Evolutionary conservation across 1,140 invertebrate genomes (phyloP), one percentile per base, ranked within the genome.

Genomic region (Lethrus apterus): DNA sequence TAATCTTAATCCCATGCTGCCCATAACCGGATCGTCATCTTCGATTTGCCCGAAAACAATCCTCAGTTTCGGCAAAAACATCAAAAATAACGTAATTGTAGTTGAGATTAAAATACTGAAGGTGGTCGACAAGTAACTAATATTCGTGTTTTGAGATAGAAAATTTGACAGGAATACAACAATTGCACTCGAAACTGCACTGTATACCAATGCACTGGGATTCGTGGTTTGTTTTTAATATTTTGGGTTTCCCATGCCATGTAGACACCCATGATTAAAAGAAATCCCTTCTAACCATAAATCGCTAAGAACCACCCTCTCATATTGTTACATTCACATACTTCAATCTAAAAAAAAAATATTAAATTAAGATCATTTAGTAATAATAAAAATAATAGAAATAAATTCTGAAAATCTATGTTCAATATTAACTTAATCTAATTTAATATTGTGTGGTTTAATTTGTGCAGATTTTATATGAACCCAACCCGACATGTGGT

Each of bases 161-260:
- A 93, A 75, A 58, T 88, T 89, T 4, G 87, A 89, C 43, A 91
- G 70, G 0, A 93, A 86, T 2, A 91, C 86, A 55, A 90, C 83
- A 3, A 82, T 77, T 32, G 86, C 87, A 19, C 86, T 90, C 45
- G 93, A 86, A 10, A 94, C 87, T 1, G 91, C 89, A 38, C 86
- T 90, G 64, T 95, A 94, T 81, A 2, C 87, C 88, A 52, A 98
- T 97, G 67, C 96, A 95, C 64, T 97, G 93, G 10, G 91, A 95
- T 68, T 98, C 95, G 65, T 98, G 92, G 93, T n/a, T 92, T 87
- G 55, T 98, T 93, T 66, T 89, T 95, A 0, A 98, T 93, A 58
- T 94, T 86, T 36, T 93, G 80, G 9, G 94, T 98, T 73, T 98
- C 93, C 94, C 94, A 98, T 0, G 94, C 94, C 80, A 98, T 87